Base-by-base conservation (phyloP, 1,140 invertebrate species). In the Papilio dardanus region DNA sequence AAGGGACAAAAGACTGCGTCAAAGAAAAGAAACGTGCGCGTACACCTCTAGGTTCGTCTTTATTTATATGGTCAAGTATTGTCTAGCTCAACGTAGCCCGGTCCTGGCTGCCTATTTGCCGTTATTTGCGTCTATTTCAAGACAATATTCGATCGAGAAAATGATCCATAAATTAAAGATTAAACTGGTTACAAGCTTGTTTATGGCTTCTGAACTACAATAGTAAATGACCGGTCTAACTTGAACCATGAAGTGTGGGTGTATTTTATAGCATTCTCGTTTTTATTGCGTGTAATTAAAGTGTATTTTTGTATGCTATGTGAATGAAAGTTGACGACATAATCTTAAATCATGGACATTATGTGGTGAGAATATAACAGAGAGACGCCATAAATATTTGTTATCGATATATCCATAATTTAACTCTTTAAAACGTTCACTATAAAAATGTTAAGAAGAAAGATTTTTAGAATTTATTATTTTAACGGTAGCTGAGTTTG, bases 91-190 rank as follows among this genome's bases (percentile, higher is more conserved):
- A 67, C 21, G n/a, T 21, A 30, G 65, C 0, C n/a, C 19, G 28
- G 66, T 19, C 16, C 19, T 42, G 16, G 16, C 16, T 46, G n/a
- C 5, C 42, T 46, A 35, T 69, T 69, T 66, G 65, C 65, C 65
- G 65, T 66, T 66, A 66, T 30, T 35, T 66, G 65, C 67, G 67
- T 37, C 33, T 14, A 69, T 21, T 33, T 33, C 67, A 62, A 62
- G 67, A 40, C 67, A 35, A 69, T 69, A 21, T 66, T 69, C 33
- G 67, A 69, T 24, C 67, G 33, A 24, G 67, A 68, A 40, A 37
- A 69, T 40, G 33, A 40, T 24, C 31, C 67, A 40, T 69, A 69
- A 69, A 69, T 69, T 68, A 68, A n/a, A 40, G 66, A 68, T 35
- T 68, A 68, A 68, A 68, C 66, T 21, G 35, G 66, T 68, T 68